Base-by-base conservation (phyloP, 2,797 vertebrate genomes). In the Sitta carolinensis region DNA sequence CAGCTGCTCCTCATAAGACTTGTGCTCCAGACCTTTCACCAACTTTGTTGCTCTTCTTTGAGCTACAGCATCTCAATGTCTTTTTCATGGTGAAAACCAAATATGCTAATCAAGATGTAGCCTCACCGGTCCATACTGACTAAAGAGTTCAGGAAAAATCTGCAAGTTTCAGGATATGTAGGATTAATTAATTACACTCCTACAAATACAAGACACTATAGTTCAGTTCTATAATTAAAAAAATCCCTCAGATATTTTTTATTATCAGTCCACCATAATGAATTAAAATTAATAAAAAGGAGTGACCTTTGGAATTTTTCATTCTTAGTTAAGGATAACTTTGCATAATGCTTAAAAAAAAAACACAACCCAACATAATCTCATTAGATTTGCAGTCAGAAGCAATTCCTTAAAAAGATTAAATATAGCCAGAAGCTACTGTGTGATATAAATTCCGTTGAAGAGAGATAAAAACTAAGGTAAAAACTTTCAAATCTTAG, bases 381-480 rank as follows among this genome's bases (percentile, higher is more conserved):
- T 91, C 66, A 83, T 87, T 79, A 90, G 48, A 70, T 93, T 79
- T 76, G 21, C 32, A 76, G 47, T 87, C 79, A 90, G 61, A 77
- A 79, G 12, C 40, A 70, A 48, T 77, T 90, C 22, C 26, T 85
- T 76, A 69, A 64, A 91, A 95, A 87, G 75, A 85, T 66, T 93
- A 94, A 85, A 76, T 61, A 42, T 51, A 76, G 63, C 75, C 72
- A 91, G 74, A 76, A 87, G 78, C 50, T 68, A 85, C 23, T 26
- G 7, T 57, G 6, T 57, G 43, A 45, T 87, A 85, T 54, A 89
- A 87, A 79, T 34, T 76, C 19, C 8, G 43, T 13, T 6, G 32
- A 81, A 87, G 81, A 78, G 20, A 87, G 57, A 70, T 27, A 78
- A 87, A 87, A 79, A 43, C 23, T 84, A 82, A 87, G 67, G 68